Base-by-base conservation (phyloP, 2,797 vertebrate species). In the Strix occidentalis region DNA sequence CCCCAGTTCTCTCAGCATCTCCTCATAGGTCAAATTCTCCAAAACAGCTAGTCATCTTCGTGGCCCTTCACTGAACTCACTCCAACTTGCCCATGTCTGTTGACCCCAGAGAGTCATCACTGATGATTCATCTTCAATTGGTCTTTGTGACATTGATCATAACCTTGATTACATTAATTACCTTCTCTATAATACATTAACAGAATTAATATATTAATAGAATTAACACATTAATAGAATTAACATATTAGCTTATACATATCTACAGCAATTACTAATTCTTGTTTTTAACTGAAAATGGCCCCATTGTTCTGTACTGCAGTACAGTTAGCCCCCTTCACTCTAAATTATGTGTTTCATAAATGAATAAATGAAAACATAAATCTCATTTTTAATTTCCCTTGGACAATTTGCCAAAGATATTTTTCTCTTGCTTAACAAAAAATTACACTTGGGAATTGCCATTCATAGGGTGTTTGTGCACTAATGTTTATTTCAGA, bases 331-430 rank as follows among this genome's bases (percentile, higher is more conserved):
- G 4, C 15, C 12, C 18, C 4, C 39, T 83, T 80, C 56, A 58
- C 11, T 74, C 35, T 80, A 82, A 94, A 78, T 77, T 56, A 88
- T 24, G 11, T 35, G 10, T 61, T 92, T 93, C 66, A 78, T 81
- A 89, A 78, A 71, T 74, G 48, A 78, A 84, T 45, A 84, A 80
- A 64, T 78, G 12, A 88, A 90, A 90, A 56, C 3, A 46, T 64
- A 89, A 82, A 90, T 94, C 43, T 86, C 1, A 74, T 81, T 76
- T 95, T 93, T 88, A 74, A 74, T 88, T 74, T 95, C 8, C 9
- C 21, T 80, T 88, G 33, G 43, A 50, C 6, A 35, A 13, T 43
- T 69, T 69, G 48, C 13, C 11, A 51, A 77, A 84, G 1, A 26
- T n/a, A 61, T 70, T 85, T 89, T 89, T 76, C 4, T 76, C 15